These are phyloP conservation scores for Myiotriccus ornatus DNA, from an alignment of 2,797 vertebrate genomes.

Conservation along the genomic window DNA sequence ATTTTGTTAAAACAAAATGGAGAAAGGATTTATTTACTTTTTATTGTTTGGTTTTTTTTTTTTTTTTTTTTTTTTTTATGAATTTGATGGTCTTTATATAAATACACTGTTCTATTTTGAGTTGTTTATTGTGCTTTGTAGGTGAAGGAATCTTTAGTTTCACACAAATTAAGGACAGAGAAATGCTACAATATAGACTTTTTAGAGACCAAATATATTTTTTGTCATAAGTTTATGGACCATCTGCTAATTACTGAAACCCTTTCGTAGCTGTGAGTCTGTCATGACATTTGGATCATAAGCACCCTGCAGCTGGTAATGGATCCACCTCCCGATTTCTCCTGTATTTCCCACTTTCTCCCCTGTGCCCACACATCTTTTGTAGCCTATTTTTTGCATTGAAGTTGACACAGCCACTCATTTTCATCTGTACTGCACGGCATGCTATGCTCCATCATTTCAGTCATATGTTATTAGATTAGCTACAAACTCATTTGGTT, in stretches of 20 bases:
- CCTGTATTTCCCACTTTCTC: not conserved
- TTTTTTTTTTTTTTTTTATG: not conserved
- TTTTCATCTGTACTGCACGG: not conserved
- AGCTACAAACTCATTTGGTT: not conserved
- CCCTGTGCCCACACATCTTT: not conserved
- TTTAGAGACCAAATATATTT: not conserved
- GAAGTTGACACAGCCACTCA: not conserved
- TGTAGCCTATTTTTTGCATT: not conserved
- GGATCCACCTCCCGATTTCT: not conserved
- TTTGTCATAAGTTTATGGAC: not conserved
- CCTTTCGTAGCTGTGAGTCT: accelerated
- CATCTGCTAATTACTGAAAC: not conserved
- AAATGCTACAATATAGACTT: not conserved
- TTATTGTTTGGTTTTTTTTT: not conserved
- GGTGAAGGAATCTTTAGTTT: not conserved
- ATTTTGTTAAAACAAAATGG: not conserved
- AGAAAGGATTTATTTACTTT: not conserved
- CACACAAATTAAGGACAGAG: not conserved
- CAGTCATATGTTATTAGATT: not conserved
- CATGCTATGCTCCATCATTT: not conserved
- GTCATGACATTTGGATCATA: not conserved
- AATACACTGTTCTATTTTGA: not conserved
- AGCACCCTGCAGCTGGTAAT: not conserved
- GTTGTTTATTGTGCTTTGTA: not conserved
- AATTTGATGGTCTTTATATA: not conserved